A percentile compares a stretch with the other conserved stretches of the same genome.
Conservation (phyloP, 2,113 vertebrate species). For the Tychaedon coryphoeus region DNA sequence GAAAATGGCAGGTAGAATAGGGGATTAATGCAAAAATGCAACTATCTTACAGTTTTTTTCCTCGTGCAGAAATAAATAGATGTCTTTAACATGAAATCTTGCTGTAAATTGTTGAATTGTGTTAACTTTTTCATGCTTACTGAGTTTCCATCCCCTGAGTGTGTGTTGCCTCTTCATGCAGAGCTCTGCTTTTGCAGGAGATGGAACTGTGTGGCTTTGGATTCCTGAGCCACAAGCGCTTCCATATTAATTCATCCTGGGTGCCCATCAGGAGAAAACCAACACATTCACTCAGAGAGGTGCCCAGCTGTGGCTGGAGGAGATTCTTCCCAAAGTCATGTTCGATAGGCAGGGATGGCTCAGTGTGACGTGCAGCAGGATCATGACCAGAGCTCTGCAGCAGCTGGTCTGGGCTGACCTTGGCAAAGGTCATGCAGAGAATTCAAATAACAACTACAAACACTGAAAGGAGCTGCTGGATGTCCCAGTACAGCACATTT, state of each 20-base stretch:
- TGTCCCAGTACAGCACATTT: rapidly evolving
- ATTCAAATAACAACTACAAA: background rate
- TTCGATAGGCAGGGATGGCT: background rate
- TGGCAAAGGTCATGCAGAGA: background rate
- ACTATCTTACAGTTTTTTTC: background rate
- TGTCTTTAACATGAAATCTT: slow-evolving; percentile 4
- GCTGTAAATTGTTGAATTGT: background rate
- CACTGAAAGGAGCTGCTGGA: background rate
- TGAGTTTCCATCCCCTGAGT: background rate
- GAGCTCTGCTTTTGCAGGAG: background rate
- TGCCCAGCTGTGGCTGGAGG: background rate
- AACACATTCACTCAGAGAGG: background rate
- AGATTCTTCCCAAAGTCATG: background rate
- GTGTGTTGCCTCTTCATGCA: background rate
- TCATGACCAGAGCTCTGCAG: background rate
- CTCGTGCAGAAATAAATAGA: background rate
- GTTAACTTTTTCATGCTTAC: slow-evolving; percentile 4
- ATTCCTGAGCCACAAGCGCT: background rate
- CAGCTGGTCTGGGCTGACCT: background rate
- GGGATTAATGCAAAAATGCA: slow-evolving; percentile 2
- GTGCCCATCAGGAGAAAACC: background rate
- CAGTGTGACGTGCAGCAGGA: background rate
- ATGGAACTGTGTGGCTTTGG: background rate
- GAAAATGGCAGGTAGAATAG: slow-evolving; percentile 26
- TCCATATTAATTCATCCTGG: background rate